These are phyloP conservation scores for Macrobrachium rosenbergii DNA, from an alignment of 1,140 invertebrate species.

Conservation along the genomic window DNA sequence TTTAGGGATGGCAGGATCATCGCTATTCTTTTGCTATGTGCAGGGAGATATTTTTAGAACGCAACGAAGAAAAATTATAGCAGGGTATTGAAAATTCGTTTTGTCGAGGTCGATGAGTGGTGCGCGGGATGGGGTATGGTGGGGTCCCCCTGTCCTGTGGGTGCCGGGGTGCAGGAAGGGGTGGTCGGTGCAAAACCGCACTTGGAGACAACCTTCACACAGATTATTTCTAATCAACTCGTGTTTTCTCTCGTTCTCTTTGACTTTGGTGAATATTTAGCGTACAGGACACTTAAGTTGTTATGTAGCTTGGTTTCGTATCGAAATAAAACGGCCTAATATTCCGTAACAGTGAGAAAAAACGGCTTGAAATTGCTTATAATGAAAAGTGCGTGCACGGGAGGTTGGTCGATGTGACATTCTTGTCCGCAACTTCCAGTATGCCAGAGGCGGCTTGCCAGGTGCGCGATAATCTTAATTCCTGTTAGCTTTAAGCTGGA, in stretches of 20 bases:
- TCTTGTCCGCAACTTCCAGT: slow-evolving; percentile 48
- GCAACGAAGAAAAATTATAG: no score
- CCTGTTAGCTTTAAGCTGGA: slow-evolving; percentile 4
- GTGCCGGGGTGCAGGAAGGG: slow-evolving; percentile 20
- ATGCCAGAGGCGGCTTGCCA: slow-evolving; percentile 56
- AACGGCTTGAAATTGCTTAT: neutral
- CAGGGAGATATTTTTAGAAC: no score
- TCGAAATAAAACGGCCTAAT: no score
- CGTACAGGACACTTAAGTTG: no score
- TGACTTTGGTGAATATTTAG: neutral
- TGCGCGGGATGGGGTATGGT: slow-evolving; percentile 39
- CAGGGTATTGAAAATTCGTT: no score
- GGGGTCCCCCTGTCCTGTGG: slow-evolving; percentile 15
- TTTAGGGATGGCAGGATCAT: no score
- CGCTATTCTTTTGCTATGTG: no score
- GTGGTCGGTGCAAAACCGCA: slow-evolving; percentile 54
- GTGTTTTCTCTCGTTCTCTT: neutral
- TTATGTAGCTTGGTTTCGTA: no score
- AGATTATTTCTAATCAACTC: slow-evolving; percentile 25
- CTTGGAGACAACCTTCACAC: slow-evolving; percentile 61
- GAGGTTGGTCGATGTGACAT: slow-evolving; percentile 45
- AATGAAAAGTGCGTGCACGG: slow-evolving; percentile 24
- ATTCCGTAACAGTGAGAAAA: no score
- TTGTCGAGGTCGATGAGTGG: neutral
- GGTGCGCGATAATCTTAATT: slow-evolving; percentile 51